Percentiles rank a stretch among this genome's conserved stretches.
These are phyloP conservation scores for Cricetomys ansorgei DNA, from an alignment of 2,113 vertebrate species.

Conservation along the genomic window DNA sequence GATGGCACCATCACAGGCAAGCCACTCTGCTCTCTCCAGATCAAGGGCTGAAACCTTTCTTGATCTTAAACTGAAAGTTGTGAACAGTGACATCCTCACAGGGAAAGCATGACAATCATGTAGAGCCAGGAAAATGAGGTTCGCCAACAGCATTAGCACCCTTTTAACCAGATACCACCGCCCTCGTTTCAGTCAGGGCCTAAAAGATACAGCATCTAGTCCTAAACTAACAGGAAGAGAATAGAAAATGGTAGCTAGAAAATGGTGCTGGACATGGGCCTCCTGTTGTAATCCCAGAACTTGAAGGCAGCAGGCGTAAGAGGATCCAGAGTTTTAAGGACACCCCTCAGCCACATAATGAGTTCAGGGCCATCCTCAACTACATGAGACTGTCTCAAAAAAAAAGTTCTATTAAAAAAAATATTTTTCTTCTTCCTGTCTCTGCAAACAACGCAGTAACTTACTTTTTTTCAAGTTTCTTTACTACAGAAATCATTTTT, in stretches of 20 bases:
- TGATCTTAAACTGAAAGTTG: constrained; percentile 73
- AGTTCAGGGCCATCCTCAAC: background rate
- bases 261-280: background rate
- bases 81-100: constrained; percentile 75
- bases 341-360: no score
- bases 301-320: background rate
- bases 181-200: background rate
- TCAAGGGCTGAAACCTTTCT: constrained; percentile 64
- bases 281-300: background rate
- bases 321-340: no score
- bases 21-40: constrained; percentile 67
- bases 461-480: constrained; percentile 11
- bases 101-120: constrained; percentile 73
- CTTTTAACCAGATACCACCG: background rate
- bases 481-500: background rate
- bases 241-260: background rate
- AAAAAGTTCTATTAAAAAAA: background rate
- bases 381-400: background rate
- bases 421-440: constrained; percentile 34
- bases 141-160: constrained; percentile 24
- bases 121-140: background rate
- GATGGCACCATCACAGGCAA: constrained; percentile 83
- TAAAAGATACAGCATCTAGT: background rate
- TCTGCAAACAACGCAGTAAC: constrained; percentile 43
- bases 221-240: background rate